Evolutionary conservation across 2,888 invertebrate genomes (phyloP), one percentile per base, ranked within the genome.

Genomic region (Sinopyrophorus schimmeli): DNA sequence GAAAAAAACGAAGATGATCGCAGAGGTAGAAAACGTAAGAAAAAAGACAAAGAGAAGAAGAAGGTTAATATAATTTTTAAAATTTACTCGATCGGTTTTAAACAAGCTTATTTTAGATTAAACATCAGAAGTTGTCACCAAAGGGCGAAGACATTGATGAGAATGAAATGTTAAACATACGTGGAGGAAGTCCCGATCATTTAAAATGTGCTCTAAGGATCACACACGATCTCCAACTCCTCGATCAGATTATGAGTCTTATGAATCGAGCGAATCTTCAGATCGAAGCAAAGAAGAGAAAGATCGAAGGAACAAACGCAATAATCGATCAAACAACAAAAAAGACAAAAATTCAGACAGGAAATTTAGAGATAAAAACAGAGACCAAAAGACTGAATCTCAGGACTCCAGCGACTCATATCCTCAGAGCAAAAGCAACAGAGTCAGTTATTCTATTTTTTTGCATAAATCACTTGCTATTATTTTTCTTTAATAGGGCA

Each of bases 381-480:
- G 56, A 58, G 64, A 52, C 24, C 72, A 39, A 73, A 75, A 47
- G 67, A 78, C 18, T 71, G 74, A 20, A 5, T 5, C 31, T 3
- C 38, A 42, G 10, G 50, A 23, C 50, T 82, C 83, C 10, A 82
- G 90, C 54, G 80, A 87, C 57, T 92, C 87, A 75, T 92, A 82
- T 69, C 83, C 91, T 80, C 92, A 92, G 74, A 93, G 92, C 44
- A 92, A 91, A 74, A 93, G 93, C 71, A 85, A 86, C 63, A 84
- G 84, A 69, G 78, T 78, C 63, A 63, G 66, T 54, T 30, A 35
- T n/a, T 2, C 6, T 23, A 18, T 20, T 32, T 6, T 10, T n/a
- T n/a, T 11, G 6, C 16, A 2, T 17, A 32, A 21, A 3, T 12
- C 2, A 9, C 14, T 14, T 32, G n/a, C n/a, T n/a, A n/a, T 21